Evolutionary conservation across 2,888 invertebrate species (phyloP), one percentile per base, ranked within the genome.

Genomic region (Erebia epiphron): DNA sequence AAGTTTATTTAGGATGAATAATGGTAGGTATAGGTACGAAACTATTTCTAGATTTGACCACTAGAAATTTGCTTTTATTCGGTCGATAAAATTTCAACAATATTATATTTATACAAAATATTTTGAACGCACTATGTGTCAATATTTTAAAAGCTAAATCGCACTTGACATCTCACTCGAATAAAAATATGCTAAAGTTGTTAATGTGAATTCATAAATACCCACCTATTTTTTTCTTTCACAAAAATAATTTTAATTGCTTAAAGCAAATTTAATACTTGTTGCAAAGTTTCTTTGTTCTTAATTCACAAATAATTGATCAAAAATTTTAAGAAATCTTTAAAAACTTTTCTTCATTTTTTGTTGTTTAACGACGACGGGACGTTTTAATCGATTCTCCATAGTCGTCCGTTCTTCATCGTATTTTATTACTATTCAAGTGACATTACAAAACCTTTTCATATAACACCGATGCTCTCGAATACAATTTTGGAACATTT

Each of bases 1-100:
- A 90, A 90, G 88, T 86, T 84, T 79, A 86, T 86, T 88, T 89
- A 89, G 89, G 88, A 88, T 89, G 60, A 18, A 46, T n/a, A n/a
- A n/a, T n/a, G n/a, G n/a, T n/a, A n/a, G n/a, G n/a, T n/a, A n/a
- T n/a, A n/a, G n/a, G 46, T 62, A 62, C 14, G 18, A 13, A 10
- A 18, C n/a, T 16, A 10, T 3, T 26, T 7, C n/a, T 9, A 58
- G 8, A 52, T 16, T 16, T 18, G 16, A 52, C 52, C 0, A 52
- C 16, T 52, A 2, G 49, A 14, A 11, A 14, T 10, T 50, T n/a
- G 16, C 52, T 54, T 18, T 18, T 54, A 10, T 54, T 11, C 16
- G 18, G 9, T 9, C 0, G 54, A 18, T 54, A 54, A 7, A 35
- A 35, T 35, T 5, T 35, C 35, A 35, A 35, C 7, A 35, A 35